Evolutionary conservation across 1,140 invertebrate species (phyloP).

Genomic region (Neodiprion lecontei): DNA sequence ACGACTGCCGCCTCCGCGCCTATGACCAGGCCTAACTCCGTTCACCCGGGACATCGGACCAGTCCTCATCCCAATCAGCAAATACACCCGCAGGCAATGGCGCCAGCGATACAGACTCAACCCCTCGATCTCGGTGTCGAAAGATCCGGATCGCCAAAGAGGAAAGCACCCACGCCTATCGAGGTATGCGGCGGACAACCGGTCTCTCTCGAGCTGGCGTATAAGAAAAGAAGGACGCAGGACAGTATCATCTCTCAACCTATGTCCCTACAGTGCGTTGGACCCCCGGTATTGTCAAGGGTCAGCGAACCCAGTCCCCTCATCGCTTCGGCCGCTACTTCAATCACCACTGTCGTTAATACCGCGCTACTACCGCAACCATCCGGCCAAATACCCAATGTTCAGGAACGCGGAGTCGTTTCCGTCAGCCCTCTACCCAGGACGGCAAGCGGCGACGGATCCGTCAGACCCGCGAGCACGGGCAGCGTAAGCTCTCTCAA

Average conservation of each 20-base stretch:
- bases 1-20: conserved; percentile 48
- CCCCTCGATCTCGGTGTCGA: conserved; percentile 76
- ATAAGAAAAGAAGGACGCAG: conserved; percentile 57
- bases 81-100: conserved; percentile 28
- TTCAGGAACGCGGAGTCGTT: conserved; percentile 18
- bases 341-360: conserved; percentile 75
- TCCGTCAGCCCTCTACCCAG: conserved; percentile 62
- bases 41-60: conserved; percentile 52
- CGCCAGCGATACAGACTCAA: conserved; percentile 68
- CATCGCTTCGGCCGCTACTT: conserved; percentile 76
- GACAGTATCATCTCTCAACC: conserved; percentile 45
- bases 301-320: conserved; percentile 73
- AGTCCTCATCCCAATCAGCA: conserved; percentile 28
- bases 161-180: conserved; percentile 61
- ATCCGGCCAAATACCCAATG: conserved; percentile 33
- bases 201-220: conserved; percentile 63
- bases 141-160: conserved; percentile 63
- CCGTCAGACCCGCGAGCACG: conserved; percentile 64
- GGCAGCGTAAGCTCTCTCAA: conserved; percentile 54
- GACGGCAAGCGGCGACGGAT: conserved; percentile 66
- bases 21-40: conserved; percentile 52
- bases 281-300: conserved; percentile 63
- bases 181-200: conserved; percentile 50
- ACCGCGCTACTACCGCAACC: conserved; percentile 54
- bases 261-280: conserved; percentile 50